Evolutionary conservation across 2,113 vertebrate species (phyloP), one percentile per base, ranked within the genome.

Genomic region (Poeciliopsis prolifica): DNA sequence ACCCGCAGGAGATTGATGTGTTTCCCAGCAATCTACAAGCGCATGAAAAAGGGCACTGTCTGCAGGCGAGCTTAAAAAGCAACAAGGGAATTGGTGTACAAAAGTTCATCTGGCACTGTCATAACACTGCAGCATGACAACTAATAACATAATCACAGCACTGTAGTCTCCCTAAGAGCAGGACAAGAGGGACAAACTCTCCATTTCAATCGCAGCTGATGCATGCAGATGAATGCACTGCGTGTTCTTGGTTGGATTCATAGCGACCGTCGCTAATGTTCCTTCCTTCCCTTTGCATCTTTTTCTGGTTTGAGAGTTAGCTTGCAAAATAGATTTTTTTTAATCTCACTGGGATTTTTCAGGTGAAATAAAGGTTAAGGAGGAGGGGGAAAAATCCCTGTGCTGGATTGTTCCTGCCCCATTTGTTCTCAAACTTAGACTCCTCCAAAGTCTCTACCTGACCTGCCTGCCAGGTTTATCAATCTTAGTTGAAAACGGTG

Each of bases 1-100:
- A 74, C 77, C 69, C 78, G 74, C 72, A 79, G 82, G 90, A 94
- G 90, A 94, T 91, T 92, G 92, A 94, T 94, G 94, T 86, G 86
- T 92, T 94, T 88, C 90, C 82, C 73, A 61, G 90, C 86, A 92
- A 92, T 92, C 90, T 90, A 90, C 87, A 83, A 87, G 88, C 78
- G 86, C 72, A 89, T 92, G 93, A 93, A 90, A 88, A 86, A 91
- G 89, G 92, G 77, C 91, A 91, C 48, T 63, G 82, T 89, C 82
- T 70, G 81, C 77, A 80, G 83, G 77, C 77, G 71, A 80, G 89
- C 88, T 93, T 91, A 92, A 94, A 93, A 93, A 90, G 81, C 85
- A 85, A 89, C 87, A 65, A 28, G 88, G 88, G 92, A 93, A 94
- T 91, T 80, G 86, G 84, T 75, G 89, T 74, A 73, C 81, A 83